Percentiles rank a stretch among this genome's conserved stretches.
Evolutionary conservation across 2,113 vertebrate genomes (phyloP).

Genomic region (Leptobrachium leishanense): DNA sequence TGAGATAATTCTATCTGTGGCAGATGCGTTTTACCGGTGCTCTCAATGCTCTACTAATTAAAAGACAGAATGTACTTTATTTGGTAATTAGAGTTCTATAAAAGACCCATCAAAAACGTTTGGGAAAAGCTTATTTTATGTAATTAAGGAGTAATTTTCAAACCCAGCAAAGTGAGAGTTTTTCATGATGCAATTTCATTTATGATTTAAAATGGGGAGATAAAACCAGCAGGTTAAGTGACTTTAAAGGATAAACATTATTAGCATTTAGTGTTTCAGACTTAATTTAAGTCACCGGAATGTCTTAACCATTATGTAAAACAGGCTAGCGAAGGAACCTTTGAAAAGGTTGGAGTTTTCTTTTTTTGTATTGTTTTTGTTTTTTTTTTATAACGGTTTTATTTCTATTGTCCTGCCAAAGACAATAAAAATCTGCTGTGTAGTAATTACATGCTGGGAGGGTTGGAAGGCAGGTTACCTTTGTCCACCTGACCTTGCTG

Average conservation of each 20-base stretch:
- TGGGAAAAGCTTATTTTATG: constrained; percentile 60
- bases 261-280: constrained; percentile 75
- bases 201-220: constrained; percentile 80
- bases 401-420: constrained; percentile 74
- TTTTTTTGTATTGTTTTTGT: too few relatives aligned
- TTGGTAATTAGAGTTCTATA: constrained; percentile 59
- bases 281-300: constrained; percentile 78
- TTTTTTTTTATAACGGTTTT: constrained; percentile 62
- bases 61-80: constrained; percentile 54
- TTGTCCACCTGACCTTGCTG: constrained; percentile 66
- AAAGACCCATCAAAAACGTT: constrained; percentile 64
- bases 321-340: constrained; percentile 67
- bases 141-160: constrained; percentile 66
- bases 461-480: constrained; percentile 59
- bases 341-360: constrained; percentile 60
- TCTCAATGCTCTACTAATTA: constrained; percentile 63
- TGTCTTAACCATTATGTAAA: constrained; percentile 73
- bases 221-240: constrained; percentile 73
- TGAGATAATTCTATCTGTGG: not conserved
- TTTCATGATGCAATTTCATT: constrained; percentile 72
- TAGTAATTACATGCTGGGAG: constrained; percentile 63
- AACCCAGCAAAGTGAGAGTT: constrained; percentile 67
- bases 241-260: constrained; percentile 78
- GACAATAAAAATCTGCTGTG: constrained; percentile 69
- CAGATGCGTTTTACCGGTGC: not conserved